These are phyloP conservation scores for Harpegnathos saltator DNA, from an alignment of 1,140 invertebrate genomes.

Conservation along the genomic window DNA sequence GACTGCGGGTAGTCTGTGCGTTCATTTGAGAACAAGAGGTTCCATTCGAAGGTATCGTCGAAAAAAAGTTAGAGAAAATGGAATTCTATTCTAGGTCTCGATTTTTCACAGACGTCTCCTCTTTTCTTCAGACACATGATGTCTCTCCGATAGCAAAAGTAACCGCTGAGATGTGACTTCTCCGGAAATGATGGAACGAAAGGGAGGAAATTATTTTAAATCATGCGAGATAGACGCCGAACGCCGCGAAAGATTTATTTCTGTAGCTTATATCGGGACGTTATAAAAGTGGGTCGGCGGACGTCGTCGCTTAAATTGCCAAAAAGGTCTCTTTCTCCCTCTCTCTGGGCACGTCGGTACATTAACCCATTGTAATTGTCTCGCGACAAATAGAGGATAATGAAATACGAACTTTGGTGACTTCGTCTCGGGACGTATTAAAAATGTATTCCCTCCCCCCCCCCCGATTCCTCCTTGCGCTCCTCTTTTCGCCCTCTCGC, in stretches of 20 bases:
- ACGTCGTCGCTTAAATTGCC: neutral
- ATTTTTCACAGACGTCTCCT: neutral
- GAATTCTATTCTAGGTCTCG: neutral
- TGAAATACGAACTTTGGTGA: conserved; percentile 42
- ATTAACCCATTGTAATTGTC: conserved; percentile 36
- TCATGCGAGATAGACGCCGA: neutral
- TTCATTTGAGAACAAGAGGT: neutral
- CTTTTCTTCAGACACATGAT: neutral
- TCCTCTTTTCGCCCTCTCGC: conserved; percentile 39
- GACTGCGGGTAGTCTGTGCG: conserved; percentile 55
- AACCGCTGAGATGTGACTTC: neutral
- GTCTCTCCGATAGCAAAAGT: neutral
- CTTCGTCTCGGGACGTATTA: conserved; percentile 24
- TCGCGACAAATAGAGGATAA: conserved; percentile 35
- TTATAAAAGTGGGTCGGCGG: neutral
- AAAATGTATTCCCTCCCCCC: conserved; percentile 48
- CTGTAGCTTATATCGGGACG: neutral
- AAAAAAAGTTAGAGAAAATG: neutral
- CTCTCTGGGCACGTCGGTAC: neutral
- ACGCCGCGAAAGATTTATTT: conserved; percentile 9
- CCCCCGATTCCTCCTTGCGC: conserved; percentile 28
- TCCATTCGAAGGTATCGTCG: neutral
- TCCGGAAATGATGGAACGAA: neutral
- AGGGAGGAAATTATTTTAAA: neutral
- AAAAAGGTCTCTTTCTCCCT: conserved; percentile 6